Percentiles rank a stretch among this genome's conserved stretches.
These are phyloP conservation scores for Drosophila affinis DNA, from an alignment of 2,888 invertebrate genomes.

Conservation along the genomic window DNA sequence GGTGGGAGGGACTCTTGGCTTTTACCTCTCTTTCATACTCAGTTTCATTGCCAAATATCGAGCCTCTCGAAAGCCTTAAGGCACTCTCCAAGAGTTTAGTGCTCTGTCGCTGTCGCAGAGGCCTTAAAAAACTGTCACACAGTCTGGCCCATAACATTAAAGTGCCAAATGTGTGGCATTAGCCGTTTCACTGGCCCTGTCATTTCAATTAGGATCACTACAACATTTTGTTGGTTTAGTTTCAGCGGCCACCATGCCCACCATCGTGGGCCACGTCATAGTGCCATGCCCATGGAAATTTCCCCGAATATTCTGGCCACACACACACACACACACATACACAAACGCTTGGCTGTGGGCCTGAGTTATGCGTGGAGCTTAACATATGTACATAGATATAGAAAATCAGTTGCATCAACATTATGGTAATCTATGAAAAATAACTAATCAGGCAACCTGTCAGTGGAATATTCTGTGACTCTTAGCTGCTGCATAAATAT, in stretches of 20 bases:
- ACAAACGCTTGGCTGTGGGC: slow-evolving; percentile 18
- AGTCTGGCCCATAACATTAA: background rate
- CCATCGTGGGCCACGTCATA: slow-evolving; percentile 33
- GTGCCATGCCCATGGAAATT: slow-evolving; percentile 31
- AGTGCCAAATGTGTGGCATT: slow-evolving; percentile 22
- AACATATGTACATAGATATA: slow-evolving; percentile 7
- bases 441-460: slow-evolving; percentile 26
- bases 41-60: slow-evolving; percentile 48
- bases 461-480: slow-evolving; percentile 12
- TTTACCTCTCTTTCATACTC: background rate
- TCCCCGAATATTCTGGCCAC: slow-evolving; percentile 23
- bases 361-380: slow-evolving; percentile 33
- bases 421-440: slow-evolving; percentile 26
- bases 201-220: slow-evolving; percentile 34
- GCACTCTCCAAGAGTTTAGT: slow-evolving; percentile 13
- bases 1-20: background rate
- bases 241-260: slow-evolving; percentile 16
- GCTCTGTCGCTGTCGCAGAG: background rate
- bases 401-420: slow-evolving; percentile 28
- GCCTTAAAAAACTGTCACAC: no score
- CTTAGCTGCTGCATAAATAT: background rate
- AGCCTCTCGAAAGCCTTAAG: background rate
- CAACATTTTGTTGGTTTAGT: slow-evolving; percentile 10
- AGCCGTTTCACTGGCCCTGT: slow-evolving; percentile 35
- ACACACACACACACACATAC: slow-evolving; percentile 27